Conservation (phyloP, 37 sponge, comb jelly and placozoan species). For the Axinella damicornis region DNA sequence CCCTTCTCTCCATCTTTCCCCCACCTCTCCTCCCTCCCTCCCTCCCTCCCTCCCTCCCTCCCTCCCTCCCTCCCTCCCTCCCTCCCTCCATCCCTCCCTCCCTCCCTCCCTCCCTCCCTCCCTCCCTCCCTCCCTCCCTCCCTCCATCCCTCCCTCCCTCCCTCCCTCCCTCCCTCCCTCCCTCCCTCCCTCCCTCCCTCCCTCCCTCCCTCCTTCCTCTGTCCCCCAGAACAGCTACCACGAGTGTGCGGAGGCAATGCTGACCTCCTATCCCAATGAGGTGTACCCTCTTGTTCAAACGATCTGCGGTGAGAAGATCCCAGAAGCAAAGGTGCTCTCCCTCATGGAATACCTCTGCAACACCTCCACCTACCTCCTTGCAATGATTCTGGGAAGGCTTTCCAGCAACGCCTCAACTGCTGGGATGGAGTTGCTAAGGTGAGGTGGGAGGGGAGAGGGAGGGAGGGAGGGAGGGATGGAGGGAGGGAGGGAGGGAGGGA, state of each 20-base stretch:
- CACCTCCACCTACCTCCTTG: constrained; percentile 28
- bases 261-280: neutral
- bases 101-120: neutral
- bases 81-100: neutral
- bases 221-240: too few species aligned
- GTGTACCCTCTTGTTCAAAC: constrained; percentile 46
- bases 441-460: neutral
- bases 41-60: neutral
- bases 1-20: too few species aligned
- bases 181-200: neutral
- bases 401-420: constrained; percentile 7
- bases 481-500: constrained; percentile 2
- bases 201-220: neutral
- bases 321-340: constrained; percentile 52
- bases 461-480: neutral
- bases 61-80: neutral
- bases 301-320: constrained; percentile 31
- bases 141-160: constrained; percentile 31
- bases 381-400: constrained; percentile 8
- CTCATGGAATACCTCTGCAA: constrained; percentile 63
- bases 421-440: too few species aligned
- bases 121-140: neutral
- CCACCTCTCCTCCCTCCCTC: constrained; percentile 29
- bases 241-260: too few species aligned
- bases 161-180: neutral